Evolutionary conservation across 2,797 vertebrate genomes (phyloP).

Genomic region (Enteromius viviparus): DNA sequence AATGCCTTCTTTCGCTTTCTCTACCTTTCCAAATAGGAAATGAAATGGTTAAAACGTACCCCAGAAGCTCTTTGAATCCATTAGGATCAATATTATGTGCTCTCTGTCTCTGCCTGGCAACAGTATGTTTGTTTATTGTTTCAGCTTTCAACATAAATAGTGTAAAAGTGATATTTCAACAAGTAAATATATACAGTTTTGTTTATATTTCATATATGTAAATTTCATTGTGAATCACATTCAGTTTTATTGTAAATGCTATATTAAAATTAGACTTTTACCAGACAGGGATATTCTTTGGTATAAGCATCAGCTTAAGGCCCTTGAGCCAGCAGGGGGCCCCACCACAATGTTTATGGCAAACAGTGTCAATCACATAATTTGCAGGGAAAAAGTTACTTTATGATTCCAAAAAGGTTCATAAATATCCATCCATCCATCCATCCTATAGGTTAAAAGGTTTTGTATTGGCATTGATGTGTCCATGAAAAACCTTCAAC

Average conservation of each 20-base stretch:
- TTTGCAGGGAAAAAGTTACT: neutral
- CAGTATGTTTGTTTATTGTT: slow-evolving; percentile 8
- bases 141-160: neutral
- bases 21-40: neutral
- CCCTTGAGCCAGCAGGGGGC: slow-evolving; percentile 2
- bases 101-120: neutral
- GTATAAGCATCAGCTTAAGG: neutral
- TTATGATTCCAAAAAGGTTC: neutral
- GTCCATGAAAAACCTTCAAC: neutral
- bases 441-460: neutral
- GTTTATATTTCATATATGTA: neutral
- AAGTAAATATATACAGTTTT: neutral
- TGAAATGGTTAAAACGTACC: neutral
- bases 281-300: too few relatives aligned
- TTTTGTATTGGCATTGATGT: neutral
- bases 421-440: neutral
- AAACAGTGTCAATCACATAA: neutral
- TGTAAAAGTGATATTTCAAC: neutral
- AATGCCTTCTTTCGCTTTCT: neutral
- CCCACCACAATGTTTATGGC: neutral
- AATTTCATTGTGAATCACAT: neutral
- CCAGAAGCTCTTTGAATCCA: neutral
- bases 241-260: neutral
- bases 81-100: neutral
- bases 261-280: too few relatives aligned